phyloP scores from a whole-genome alignment of 2,113 vertebrate genomes.

The Saccopteryx leptura region DNA sequence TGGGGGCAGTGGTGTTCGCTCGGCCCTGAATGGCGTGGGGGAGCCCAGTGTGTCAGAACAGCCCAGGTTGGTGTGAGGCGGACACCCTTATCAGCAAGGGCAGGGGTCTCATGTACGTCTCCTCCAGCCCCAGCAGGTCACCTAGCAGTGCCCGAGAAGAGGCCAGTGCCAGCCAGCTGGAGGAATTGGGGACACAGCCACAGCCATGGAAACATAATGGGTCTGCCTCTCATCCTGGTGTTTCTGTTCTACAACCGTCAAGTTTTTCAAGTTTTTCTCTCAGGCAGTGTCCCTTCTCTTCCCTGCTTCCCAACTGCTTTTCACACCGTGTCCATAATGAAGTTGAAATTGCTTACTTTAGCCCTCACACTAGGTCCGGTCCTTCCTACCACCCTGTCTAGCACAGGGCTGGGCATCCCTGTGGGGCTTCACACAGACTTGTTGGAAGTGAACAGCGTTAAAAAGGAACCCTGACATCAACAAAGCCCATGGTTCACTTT shows the following conservation, averaged over 20 bases:
- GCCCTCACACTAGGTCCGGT: not conserved
- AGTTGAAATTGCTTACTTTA: not conserved
- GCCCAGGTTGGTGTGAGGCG: not conserved
- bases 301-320: not conserved
- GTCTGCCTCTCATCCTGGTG: rapidly evolving
- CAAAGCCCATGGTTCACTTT: not conserved
- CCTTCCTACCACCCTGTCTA: not conserved
- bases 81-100: not conserved
- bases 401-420: not conserved
- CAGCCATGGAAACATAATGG: not conserved
- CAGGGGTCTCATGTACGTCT: not conserved
- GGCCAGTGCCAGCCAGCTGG: not conserved
- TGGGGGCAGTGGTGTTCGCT: not conserved
- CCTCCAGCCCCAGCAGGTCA: not conserved
- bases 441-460: not conserved
- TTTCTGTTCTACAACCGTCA: not conserved
- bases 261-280: not conserved
- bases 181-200: not conserved
- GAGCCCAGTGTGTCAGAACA: not conserved
- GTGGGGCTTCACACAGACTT: rapidly evolving
- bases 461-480: not conserved
- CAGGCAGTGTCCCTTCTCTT: not conserved
- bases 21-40: not conserved
- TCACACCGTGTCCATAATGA: not conserved
- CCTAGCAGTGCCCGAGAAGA: not conserved